These are phyloP conservation scores for Oxyura jamaicensis DNA, from an alignment of 2,113 vertebrate genomes.

Conservation along the genomic window DNA sequence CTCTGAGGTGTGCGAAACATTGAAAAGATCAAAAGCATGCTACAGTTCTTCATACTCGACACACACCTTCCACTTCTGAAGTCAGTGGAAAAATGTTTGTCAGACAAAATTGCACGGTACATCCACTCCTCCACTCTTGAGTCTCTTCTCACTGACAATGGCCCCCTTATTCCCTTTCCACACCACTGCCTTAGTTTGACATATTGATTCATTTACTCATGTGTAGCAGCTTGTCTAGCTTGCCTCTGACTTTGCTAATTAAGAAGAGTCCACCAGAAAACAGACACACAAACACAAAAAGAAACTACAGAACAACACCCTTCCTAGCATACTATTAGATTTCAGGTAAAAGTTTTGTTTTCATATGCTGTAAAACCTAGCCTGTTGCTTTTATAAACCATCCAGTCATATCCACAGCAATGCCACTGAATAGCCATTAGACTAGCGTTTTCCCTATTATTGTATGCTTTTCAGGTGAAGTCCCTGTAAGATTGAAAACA, in stretches of 20 bases:
- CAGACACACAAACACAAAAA: neutral
- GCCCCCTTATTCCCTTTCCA: neutral
- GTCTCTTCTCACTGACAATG: neutral
- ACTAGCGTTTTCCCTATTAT: neutral
- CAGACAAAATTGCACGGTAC: neutral
- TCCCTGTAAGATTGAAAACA: neutral
- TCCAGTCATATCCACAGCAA: neutral
- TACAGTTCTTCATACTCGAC: neutral
- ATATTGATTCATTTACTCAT: neutral
- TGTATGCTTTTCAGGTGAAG: neutral
- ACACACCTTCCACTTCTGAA: neutral
- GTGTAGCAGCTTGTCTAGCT: neutral
- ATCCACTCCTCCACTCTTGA: neutral
- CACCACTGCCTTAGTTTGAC: neutral
- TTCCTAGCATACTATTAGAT: neutral
- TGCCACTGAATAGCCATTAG: neutral
- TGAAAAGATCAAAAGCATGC: neutral
- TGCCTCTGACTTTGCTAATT: neutral
- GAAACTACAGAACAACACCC: neutral
- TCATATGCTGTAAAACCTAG: neutral
- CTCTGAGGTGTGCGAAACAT: fast-evolving
- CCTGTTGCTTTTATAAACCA: neutral
- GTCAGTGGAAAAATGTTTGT: neutral
- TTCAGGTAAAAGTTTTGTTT: neutral
- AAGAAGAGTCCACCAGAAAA: neutral